Conservation (phyloP, 2,888 invertebrate genomes). For the Drosophila dives region DNA sequence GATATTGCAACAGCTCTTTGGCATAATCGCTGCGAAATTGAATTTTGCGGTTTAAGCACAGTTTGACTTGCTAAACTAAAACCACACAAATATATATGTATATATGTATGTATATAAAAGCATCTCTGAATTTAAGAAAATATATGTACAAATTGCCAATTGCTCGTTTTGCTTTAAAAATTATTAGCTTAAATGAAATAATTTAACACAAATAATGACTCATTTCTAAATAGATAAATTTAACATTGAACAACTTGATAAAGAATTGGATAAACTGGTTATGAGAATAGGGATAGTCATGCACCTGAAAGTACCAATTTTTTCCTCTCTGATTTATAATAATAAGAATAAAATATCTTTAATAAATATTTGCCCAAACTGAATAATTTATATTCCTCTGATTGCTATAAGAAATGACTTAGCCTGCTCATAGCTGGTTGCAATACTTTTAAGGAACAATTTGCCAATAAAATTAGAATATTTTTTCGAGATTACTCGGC, state of each 20-base stretch:
- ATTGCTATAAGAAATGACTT: too few species aligned
- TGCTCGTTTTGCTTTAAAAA: constrained; percentile 14
- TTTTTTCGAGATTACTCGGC: too few species aligned
- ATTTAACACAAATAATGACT: constrained; percentile 17
- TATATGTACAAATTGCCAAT: background rate
- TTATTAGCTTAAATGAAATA: constrained; percentile 14
- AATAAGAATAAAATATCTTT: background rate
- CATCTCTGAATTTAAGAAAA: background rate
- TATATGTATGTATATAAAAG: background rate
- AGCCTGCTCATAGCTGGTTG: too few species aligned
- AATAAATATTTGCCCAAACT: background rate
- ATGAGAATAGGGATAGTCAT: background rate
- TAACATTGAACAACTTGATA: background rate
- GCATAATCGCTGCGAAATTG: constrained; percentile 59
- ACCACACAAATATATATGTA: constrained; percentile 4
- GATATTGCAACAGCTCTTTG: constrained; percentile 43
- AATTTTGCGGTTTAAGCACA: constrained; percentile 61
- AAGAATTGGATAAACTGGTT: too few species aligned
- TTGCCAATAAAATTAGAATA: too few species aligned
- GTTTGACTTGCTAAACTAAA: constrained; percentile 23
- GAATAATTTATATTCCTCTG: background rate
- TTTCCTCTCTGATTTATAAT: background rate
- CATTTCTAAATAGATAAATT: background rate
- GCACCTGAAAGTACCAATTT: background rate
- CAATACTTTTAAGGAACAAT: too few species aligned